Evolutionary conservation across 2,113 vertebrate genomes (phyloP).

Genomic region (Hippocampus mohnikei): DNA sequence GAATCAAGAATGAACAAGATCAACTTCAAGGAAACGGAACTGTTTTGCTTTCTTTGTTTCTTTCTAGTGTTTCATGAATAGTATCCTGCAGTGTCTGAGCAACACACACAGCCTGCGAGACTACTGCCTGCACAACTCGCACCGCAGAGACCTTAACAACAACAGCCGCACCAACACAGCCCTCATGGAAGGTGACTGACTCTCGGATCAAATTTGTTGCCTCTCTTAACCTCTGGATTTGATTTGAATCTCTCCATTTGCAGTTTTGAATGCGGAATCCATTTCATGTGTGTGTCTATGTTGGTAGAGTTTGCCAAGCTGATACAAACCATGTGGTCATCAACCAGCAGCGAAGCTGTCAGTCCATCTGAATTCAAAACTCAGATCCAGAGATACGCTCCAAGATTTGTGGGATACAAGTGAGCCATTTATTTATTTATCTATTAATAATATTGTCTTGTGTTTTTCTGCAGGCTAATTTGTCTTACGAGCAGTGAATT

Average conservation of each 20-base stretch:
- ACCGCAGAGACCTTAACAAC: constrained; percentile 90
- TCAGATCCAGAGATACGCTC: constrained; percentile 97
- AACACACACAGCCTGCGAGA: constrained; percentile 92
- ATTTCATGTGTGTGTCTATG: constrained; percentile 9
- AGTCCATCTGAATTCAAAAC: constrained; percentile 97
- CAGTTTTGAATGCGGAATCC: background rate
- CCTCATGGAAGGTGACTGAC: constrained; percentile 87
- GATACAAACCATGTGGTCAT: constrained; percentile 92
- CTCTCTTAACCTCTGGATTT: background rate
- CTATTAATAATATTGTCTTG: background rate
- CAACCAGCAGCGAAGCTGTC: constrained; percentile 84
- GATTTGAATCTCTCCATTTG: background rate
- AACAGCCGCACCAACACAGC: constrained; percentile 85
- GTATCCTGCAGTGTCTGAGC: constrained; percentile 98
- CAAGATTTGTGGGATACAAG: constrained; percentile 97
- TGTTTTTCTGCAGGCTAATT: background rate
- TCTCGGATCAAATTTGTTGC: background rate
- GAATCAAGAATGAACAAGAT: background rate
- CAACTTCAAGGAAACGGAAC: background rate
- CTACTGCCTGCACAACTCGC: constrained; percentile 92
- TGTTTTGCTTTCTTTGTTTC: constrained; percentile 36
- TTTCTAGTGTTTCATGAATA: constrained; percentile 98
- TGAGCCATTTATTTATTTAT: constrained; percentile 59
- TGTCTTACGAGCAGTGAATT: background rate
- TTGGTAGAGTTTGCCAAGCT: constrained; percentile 90